These are phyloP conservation scores for Colistium nudipinnis DNA, from an alignment of 2,113 vertebrate species.

Conservation along the genomic window DNA sequence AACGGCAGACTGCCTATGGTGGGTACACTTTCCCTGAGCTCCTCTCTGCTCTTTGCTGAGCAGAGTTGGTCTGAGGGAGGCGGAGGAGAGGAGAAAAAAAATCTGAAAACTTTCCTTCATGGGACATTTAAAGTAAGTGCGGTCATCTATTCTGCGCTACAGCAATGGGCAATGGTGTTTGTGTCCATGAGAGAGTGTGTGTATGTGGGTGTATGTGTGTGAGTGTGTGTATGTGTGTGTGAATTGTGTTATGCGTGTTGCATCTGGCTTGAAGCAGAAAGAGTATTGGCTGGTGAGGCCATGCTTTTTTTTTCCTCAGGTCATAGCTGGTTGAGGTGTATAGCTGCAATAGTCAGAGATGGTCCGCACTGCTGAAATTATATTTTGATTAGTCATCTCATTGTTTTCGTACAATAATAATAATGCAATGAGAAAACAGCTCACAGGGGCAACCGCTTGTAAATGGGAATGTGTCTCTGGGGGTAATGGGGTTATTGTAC, in stretches of 20 bases:
- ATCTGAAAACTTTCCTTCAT: conserved; percentile 96
- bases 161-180: conserved; percentile 74
- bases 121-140: conserved; percentile 99
- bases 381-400: conserved; percentile 59
- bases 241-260: conserved; percentile 34
- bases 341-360: conserved; percentile 49
- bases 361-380: conserved; percentile 44
- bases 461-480: conserved; percentile 57
- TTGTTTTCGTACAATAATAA: conserved; percentile 50
- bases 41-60: conserved; percentile 50
- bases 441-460: conserved; percentile 68
- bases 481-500: conserved; percentile 52
- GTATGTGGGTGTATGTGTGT: conserved; percentile 15
- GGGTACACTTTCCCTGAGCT: conserved; percentile 48
- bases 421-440: conserved; percentile 34
- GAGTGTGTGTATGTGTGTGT: conserved; percentile 11
- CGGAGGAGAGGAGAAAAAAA: conserved; percentile 83
- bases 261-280: conserved; percentile 68
- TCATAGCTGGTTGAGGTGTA: conserved; percentile 69
- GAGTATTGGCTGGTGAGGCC: conserved; percentile 76
- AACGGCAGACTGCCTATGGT: conserved; percentile 48
- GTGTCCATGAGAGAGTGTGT: conserved; percentile 28
- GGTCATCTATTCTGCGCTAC: conserved; percentile 92
- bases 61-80: conserved; percentile 69
- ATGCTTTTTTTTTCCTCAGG: conserved; percentile 61